A percentile compares a stretch with the other conserved stretches of the same genome.
These are phyloP conservation scores for Dunckerocampus dactyliophorus DNA, from an alignment of 2,113 vertebrate genomes.

Conservation along the genomic window DNA sequence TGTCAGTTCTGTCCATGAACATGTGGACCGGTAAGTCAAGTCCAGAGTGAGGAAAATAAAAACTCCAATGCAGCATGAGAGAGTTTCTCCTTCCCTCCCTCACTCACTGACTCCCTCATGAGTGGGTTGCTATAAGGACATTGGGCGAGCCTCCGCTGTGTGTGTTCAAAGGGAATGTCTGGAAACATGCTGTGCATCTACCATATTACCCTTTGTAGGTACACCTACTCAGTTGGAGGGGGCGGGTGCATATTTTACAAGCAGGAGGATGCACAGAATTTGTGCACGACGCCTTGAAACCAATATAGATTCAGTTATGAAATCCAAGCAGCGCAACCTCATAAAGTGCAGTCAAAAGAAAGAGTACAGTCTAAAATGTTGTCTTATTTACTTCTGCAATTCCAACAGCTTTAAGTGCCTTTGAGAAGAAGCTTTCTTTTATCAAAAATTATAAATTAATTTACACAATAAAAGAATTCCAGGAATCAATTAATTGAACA, in stretches of 20 bases:
- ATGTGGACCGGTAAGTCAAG: constrained; percentile 23
- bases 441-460: too few species aligned
- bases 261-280: constrained; percentile 49
- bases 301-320: constrained; percentile 58
- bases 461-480: constrained; percentile 7
- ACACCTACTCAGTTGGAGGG: constrained; percentile 70
- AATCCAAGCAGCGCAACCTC: constrained; percentile 27
- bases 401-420: too few species aligned
- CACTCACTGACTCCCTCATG: constrained; percentile 27
- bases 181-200: constrained; percentile 76
- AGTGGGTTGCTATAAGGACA: constrained; percentile 67
- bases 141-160: constrained; percentile 71
- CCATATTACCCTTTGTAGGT: constrained; percentile 82
- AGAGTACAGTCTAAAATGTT: constrained; percentile 1
- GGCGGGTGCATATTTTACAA: constrained; percentile 55
- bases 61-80: constrained; percentile 53
- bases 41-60: constrained; percentile 33
- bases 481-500: constrained; percentile 3
- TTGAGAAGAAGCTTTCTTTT: too few species aligned
- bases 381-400: neutral
- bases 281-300: constrained; percentile 32
- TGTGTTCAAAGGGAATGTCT: constrained; percentile 73
- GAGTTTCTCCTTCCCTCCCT: constrained; percentile 36
- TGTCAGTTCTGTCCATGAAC: neutral
- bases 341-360: constrained; percentile 1